Conservation (phyloP, 2,113 vertebrate genomes). For the Neogobius melanostomus region DNA sequence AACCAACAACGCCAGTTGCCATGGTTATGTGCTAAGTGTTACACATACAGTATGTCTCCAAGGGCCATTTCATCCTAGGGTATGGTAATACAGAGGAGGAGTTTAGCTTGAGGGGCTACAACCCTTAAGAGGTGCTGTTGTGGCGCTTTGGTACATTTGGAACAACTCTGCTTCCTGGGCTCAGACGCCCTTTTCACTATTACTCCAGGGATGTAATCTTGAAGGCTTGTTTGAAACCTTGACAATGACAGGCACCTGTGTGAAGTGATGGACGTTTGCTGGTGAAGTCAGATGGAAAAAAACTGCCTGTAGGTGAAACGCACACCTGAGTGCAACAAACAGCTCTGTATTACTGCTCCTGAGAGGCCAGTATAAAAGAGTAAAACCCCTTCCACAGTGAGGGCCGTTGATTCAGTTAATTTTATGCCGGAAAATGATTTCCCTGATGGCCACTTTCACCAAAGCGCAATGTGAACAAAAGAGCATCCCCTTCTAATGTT, state of each 20-base stretch:
- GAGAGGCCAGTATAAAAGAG: constrained; percentile 67
- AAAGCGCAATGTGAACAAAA: constrained; percentile 56
- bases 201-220: constrained; percentile 39
- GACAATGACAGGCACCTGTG: constrained; percentile 53
- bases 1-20: constrained; percentile 53
- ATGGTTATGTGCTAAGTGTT: constrained; percentile 52
- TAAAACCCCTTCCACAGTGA: constrained; percentile 58
- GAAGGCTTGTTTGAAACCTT: constrained; percentile 43
- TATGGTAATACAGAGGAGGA: constrained; percentile 56
- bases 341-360: constrained; percentile 43
- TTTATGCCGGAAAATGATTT: constrained; percentile 79
- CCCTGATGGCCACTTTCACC: constrained; percentile 70
- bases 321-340: constrained; percentile 56
- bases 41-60: constrained; percentile 34
- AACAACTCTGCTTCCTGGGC: constrained; percentile 30
- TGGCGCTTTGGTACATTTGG: constrained; percentile 32
- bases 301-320: constrained; percentile 51
- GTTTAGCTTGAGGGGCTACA: constrained; percentile 40
- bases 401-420: constrained; percentile 78
- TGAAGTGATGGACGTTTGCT: constrained; percentile 51
- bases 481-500: constrained; percentile 64
- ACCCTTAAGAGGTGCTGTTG: constrained; percentile 40
- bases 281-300: constrained; percentile 45
- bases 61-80: constrained; percentile 54
- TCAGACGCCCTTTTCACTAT: constrained; percentile 16